Conservation (phyloP, 2,113 vertebrate genomes). For the Panthera tigris region DNA sequence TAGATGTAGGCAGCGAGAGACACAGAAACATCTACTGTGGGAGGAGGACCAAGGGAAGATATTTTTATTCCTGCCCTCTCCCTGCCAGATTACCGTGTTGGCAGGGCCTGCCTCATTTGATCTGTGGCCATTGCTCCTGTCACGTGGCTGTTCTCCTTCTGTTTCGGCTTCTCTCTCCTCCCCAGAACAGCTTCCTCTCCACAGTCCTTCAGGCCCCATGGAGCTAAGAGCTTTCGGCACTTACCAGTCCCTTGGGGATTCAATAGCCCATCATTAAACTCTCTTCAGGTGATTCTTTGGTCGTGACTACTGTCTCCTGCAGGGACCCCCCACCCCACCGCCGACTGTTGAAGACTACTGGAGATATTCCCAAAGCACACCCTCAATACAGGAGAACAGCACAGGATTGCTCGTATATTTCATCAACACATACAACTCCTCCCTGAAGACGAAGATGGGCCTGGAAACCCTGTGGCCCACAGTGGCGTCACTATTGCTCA, state of each 20-base stretch:
- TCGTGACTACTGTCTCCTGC: slow-evolving; percentile 42
- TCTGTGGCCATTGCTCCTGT: not conserved
- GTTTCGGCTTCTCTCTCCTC: not conserved
- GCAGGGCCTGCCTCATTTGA: rapidly evolving
- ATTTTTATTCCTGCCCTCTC: not conserved
- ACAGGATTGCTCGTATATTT: not conserved
- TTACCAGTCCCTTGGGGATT: not conserved
- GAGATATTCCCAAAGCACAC: not conserved
- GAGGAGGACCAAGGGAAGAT: not conserved
- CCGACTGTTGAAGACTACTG: not conserved
- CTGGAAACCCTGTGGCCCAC: not conserved
- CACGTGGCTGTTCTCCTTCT: rapidly evolving
- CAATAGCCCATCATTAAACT: slow-evolving; percentile 24
- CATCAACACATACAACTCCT: not conserved
- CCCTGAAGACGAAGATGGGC: not conserved
- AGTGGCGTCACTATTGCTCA: not conserved
- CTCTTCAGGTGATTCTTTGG: not conserved
- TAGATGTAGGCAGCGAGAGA: not conserved
- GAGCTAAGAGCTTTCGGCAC: not conserved
- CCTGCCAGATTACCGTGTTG: not conserved
- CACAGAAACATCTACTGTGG: rapidly evolving
- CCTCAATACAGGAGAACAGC: not conserved
- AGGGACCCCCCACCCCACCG: not conserved
- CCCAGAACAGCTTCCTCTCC: not conserved
- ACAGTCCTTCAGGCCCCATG: not conserved